These are phyloP conservation scores for Tachystola acroxantha DNA, from an alignment of 2,888 invertebrate genomes.

Conservation along the genomic window DNA sequence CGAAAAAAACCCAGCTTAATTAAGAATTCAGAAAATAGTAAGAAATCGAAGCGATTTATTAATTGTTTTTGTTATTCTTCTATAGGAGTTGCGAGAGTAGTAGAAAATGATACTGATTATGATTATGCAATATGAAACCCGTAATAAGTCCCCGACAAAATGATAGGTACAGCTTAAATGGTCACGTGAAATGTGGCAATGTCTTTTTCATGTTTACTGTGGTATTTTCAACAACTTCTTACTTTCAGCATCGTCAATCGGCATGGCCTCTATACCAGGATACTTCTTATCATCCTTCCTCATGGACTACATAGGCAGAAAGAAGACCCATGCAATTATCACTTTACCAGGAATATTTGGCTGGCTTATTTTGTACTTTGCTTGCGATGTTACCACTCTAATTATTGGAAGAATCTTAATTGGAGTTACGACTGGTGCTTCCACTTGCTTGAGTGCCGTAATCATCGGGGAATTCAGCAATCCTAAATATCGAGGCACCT, in stretches of 20 bases:
- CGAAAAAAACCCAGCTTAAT: too few species aligned
- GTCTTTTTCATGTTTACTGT: too few species aligned
- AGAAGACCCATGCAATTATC: slow-evolving; percentile 47
- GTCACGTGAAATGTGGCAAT: too few species aligned
- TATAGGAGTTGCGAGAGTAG: too few species aligned
- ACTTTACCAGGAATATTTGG: slow-evolving; percentile 61
- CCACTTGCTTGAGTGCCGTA: slow-evolving; percentile 43
- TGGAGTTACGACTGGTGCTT: slow-evolving; percentile 64
- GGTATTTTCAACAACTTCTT: too few species aligned
- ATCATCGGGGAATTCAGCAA: slow-evolving; percentile 44
- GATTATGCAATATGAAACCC: too few species aligned
- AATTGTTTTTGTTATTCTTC: too few species aligned
- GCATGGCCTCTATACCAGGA: slow-evolving; percentile 24
- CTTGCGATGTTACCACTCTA: slow-evolving; percentile 38
- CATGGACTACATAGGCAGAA: slow-evolving; percentile 51
- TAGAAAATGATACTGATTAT: too few species aligned
- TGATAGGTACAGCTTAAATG: too few species aligned
- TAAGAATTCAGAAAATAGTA: too few species aligned
- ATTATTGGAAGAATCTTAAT: slow-evolving; percentile 32
- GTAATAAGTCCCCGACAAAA: too few species aligned
- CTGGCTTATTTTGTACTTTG: slow-evolving; percentile 55
- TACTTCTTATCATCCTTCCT: slow-evolving; percentile 23
- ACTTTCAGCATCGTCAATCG: slow-evolving; percentile 26
- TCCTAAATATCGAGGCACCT: slow-evolving; percentile 39
- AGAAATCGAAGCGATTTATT: too few species aligned